These are phyloP conservation scores for Mobula birostris DNA, from an alignment of 2,113 vertebrate species.

Conservation along the genomic window DNA sequence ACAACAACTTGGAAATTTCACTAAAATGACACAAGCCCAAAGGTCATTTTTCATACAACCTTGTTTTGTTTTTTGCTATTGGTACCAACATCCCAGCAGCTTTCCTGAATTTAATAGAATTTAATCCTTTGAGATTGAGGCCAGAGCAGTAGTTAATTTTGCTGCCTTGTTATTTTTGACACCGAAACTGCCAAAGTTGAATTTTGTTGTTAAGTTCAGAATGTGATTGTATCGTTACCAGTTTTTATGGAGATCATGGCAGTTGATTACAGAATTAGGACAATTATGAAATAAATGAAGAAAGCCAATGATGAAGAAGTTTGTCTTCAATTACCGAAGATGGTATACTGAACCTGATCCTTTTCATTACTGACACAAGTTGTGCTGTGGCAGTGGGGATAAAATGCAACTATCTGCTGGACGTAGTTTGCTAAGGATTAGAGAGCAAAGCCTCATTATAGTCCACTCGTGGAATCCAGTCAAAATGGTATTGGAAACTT, in stretches of 20 bases:
- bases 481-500: neutral
- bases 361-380: slow-evolving; percentile 29
- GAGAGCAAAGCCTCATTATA: neutral
- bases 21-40: neutral
- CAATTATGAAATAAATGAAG: neutral
- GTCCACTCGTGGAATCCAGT: neutral
- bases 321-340: neutral
- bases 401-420: neutral
- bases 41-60: neutral
- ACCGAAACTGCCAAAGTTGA: slow-evolving; percentile 24
- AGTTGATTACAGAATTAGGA: neutral
- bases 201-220: neutral
- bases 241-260: neutral
- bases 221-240: slow-evolving; percentile 22
- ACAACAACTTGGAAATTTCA: no score
- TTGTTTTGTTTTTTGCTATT: neutral
- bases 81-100: neutral
- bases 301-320: neutral
- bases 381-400: neutral
- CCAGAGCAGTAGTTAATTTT: slow-evolving; percentile 4
- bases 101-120: slow-evolving; percentile 31
- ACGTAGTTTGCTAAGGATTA: neutral
- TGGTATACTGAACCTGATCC: neutral
- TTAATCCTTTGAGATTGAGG: slow-evolving; percentile 28
- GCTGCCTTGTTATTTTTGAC: slow-evolving; percentile 35